Percentiles rank a stretch among this genome's conserved stretches.
phyloP scores from a whole-genome alignment of 2,888 invertebrate genomes.

The Euphydryas editha region DNA sequence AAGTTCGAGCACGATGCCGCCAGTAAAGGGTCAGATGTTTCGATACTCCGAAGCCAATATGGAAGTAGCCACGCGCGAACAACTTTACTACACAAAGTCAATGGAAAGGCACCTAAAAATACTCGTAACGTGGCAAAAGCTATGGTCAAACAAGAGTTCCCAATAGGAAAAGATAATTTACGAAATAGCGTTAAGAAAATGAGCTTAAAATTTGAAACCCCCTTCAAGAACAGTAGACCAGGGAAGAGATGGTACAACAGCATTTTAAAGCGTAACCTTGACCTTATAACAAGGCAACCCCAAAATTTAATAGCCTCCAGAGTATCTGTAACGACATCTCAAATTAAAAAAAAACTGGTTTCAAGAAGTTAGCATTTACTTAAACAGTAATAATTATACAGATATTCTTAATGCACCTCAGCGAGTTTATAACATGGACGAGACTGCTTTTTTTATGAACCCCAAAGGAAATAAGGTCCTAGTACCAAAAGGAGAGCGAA shows the following conservation, averaged over 20 bases:
- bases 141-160: background rate
- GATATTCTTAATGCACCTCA: background rate
- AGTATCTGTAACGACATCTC: background rate
- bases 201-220: background rate
- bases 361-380: too few species aligned
- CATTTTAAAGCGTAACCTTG: constrained; percentile 23
- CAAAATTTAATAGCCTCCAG: constrained; percentile 19
- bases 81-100: too few species aligned
- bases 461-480: constrained; percentile 37
- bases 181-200: background rate
- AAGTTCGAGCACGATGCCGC: too few species aligned
- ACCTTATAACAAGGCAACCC: constrained; percentile 27
- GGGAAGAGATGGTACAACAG: constrained; percentile 29
- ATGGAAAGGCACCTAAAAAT: background rate
- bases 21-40: too few species aligned
- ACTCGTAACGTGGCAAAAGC: background rate
- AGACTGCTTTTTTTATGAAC: constrained; percentile 42
- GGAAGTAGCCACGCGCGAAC: too few species aligned
- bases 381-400: background rate
- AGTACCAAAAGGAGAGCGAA: constrained; percentile 38
- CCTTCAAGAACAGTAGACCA: constrained; percentile 16
- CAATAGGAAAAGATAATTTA: constrained; percentile 1
- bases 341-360: background rate
- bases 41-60: too few species aligned
- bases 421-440: constrained; percentile 23